Evolutionary conservation across 2,888 invertebrate species (phyloP).

Genomic region (Acleris holmiana): DNA sequence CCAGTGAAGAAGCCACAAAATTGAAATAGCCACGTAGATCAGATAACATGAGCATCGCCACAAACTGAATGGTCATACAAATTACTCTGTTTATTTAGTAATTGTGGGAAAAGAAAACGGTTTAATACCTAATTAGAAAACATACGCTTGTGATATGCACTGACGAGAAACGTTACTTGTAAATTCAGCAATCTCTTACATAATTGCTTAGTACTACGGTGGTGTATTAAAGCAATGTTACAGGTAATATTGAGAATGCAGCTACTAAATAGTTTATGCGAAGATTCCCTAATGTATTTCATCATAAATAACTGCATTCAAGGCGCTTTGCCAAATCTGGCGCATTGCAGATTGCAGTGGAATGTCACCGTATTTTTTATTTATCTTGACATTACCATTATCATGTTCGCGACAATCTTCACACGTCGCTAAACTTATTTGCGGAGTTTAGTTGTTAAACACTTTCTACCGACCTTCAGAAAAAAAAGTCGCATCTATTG

Average conservation of each 20-base stretch:
- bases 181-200: conserved; percentile 1
- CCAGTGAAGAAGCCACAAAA: conserved; percentile 3
- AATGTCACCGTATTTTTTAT: conserved; percentile 2
- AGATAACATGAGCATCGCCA: conserved; percentile 40
- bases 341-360: conserved; percentile 30
- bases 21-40: conserved; percentile 9
- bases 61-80: conserved; percentile 40
- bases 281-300: background rate
- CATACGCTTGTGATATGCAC: background rate
- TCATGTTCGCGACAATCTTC: background rate
- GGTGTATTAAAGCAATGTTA: too few relatives aligned
- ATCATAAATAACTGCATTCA: conserved; percentile 8
- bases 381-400: conserved; percentile 8
- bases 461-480: background rate
- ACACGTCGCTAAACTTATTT: background rate
- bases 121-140: conserved; percentile 40
- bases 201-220: background rate
- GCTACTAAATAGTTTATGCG: too few relatives aligned
- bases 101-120: conserved; percentile 46
- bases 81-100: conserved; percentile 44
- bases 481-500: conserved; percentile 9
- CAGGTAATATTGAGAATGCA: too few relatives aligned
- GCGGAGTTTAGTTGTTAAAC: conserved; percentile 2
- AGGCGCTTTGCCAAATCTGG: conserved; percentile 12
- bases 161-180: conserved; percentile 1